Percentiles rank a stretch among this genome's conserved stretches.
These are phyloP conservation scores for Nasua narica DNA, from an alignment of 2,797 vertebrate genomes.

Conservation along the genomic window DNA sequence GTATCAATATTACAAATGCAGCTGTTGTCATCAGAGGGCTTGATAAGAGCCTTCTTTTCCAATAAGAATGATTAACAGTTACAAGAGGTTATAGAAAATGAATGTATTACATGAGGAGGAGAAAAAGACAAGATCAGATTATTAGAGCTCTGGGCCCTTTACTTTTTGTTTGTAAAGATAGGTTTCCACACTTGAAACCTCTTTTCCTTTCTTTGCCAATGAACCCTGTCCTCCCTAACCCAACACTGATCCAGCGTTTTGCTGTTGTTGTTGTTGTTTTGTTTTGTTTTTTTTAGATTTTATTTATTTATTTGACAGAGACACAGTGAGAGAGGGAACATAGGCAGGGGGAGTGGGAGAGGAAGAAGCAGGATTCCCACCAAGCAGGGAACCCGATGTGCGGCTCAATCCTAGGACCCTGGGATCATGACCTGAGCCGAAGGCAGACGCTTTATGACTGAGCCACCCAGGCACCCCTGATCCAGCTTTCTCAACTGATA, in stretches of 20 bases:
- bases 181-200: neutral
- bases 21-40: neutral
- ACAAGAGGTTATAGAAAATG: neutral
- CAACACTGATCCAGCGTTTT: neutral
- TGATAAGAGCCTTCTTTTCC: conserved; percentile 46
- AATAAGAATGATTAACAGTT: conserved; percentile 17
- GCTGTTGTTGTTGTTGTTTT: no score
- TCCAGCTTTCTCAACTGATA: neutral
- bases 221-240: neutral
- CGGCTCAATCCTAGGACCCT: no score
- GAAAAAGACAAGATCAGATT: conserved; percentile 30
- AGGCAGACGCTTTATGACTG: no score
- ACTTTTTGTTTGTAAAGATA: conserved; percentile 17
- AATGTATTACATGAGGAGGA: neutral
- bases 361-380: no score
- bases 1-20: conserved; percentile 9
- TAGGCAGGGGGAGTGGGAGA: no score
- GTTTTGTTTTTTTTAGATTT: no score
- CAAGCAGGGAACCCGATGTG: no score
- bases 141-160: neutral
- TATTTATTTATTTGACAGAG: no score
- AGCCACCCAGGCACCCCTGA: neutral
- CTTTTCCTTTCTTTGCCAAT: conserved; percentile 5
- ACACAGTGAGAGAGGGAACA: no score
- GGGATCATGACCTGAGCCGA: no score